These are phyloP conservation scores for Mastomys natalensis DNA, from an alignment of 2,113 vertebrate genomes.

Conservation along the genomic window DNA sequence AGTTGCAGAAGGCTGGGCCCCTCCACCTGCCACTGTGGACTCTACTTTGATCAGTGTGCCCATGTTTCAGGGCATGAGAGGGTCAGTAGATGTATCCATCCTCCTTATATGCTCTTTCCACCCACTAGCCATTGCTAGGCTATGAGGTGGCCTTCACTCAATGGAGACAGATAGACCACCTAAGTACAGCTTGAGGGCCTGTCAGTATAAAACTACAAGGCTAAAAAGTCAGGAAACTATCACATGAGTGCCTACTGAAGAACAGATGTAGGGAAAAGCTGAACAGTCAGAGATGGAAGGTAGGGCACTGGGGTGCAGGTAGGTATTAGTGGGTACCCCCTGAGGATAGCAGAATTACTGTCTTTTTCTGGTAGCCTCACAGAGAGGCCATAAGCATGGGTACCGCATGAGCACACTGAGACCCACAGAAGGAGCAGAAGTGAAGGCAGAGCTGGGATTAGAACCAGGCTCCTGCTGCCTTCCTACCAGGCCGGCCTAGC, in stretches of 20 bases:
- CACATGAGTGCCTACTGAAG: not conserved
- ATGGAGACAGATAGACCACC: not conserved
- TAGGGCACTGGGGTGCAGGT: not conserved
- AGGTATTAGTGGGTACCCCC: not conserved
- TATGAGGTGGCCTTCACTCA: not conserved
- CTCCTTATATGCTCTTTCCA: not conserved
- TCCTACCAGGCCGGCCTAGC: conserved; percentile 22
- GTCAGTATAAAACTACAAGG: not conserved
- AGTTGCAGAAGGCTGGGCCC: not conserved
- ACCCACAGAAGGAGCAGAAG: not conserved
- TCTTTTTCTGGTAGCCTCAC: not conserved
- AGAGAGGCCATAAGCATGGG: not conserved
- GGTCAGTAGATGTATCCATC: not conserved
- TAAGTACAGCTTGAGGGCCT: not conserved
- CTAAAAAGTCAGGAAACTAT: not conserved
- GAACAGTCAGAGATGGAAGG: not conserved
- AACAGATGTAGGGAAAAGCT: not conserved
- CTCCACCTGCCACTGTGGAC: not conserved
- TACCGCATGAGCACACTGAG: conserved; percentile 25
- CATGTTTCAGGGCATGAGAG: not conserved
- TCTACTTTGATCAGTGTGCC: not conserved
- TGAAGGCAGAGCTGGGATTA: conserved; percentile 52
- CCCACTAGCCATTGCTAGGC: not conserved
- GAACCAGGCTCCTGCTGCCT: conserved; percentile 62
- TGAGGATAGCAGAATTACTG: not conserved